phyloP scores from a whole-genome alignment of 2,888 invertebrate genomes.

The Tupiocoris notatus region DNA sequence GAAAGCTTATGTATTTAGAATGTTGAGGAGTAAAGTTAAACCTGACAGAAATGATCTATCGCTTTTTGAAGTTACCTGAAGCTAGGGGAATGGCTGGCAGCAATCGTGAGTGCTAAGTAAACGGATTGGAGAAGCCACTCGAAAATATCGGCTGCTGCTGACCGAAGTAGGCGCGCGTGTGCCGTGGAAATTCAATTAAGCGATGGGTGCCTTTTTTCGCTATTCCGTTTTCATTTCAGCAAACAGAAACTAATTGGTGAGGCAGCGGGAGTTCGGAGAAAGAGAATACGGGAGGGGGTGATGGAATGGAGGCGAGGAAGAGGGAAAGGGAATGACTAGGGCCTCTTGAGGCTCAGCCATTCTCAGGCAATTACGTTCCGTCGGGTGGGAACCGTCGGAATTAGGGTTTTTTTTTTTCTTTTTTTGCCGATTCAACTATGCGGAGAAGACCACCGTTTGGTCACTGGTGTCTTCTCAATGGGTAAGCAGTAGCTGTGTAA shows the following conservation, averaged over 20 bases:
- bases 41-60: too few species aligned
- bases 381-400: neutral
- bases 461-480: too few species aligned
- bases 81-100: too few species aligned
- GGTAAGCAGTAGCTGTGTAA: too few species aligned
- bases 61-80: too few species aligned
- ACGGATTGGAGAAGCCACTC: neutral
- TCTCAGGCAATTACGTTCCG: neutral
- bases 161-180: neutral
- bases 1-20: too few species aligned
- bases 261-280: neutral
- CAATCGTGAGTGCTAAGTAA: neutral
- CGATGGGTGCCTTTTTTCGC: neutral
- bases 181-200: neutral
- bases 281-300: neutral
- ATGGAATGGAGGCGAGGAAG: neutral
- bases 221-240: neutral
- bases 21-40: too few species aligned
- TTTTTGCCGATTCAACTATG: too few species aligned
- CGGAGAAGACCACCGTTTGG: too few species aligned
- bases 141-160: too few species aligned
- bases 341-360: neutral
- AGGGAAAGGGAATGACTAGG: neutral
- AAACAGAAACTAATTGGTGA: neutral
- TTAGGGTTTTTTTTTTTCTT: neutral